Conservation (phyloP, 2,113 vertebrate species). For the Parus major region DNA sequence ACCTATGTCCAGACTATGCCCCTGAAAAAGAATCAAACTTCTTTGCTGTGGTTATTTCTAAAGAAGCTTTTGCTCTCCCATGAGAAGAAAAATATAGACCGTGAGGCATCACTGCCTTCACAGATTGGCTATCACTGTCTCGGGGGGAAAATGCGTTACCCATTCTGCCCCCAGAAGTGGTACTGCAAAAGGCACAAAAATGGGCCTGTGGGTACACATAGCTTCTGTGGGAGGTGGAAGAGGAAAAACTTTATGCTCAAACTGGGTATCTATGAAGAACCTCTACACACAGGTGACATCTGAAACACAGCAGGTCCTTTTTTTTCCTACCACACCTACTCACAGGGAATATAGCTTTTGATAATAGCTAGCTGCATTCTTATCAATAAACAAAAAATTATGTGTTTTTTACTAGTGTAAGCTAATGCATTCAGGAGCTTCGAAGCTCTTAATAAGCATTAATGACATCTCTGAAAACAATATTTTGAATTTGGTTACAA, state of each 20-base stretch:
- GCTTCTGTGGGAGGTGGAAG: background rate
- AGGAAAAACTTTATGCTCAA: background rate
- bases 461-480: background rate
- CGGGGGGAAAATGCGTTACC: accelerated
- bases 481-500: background rate
- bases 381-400: background rate
- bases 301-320: background rate
- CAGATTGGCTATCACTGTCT: background rate
- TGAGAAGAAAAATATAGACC: background rate
- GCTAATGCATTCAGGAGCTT: background rate
- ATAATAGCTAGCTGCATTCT: background rate
- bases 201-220: accelerated
- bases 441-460: background rate
- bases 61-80: background rate
- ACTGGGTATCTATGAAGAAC: background rate
- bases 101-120: background rate
- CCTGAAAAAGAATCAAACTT: background rate
- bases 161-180: background rate
- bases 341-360: background rate
- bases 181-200: background rate
- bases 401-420: background rate
- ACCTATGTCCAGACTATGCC: background rate
- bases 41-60: background rate
- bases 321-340: too few species aligned
- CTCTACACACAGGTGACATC: background rate